These are phyloP conservation scores for Doryteuthis pealeii DNA, from an alignment of 1,140 invertebrate species.

Conservation along the genomic window DNA sequence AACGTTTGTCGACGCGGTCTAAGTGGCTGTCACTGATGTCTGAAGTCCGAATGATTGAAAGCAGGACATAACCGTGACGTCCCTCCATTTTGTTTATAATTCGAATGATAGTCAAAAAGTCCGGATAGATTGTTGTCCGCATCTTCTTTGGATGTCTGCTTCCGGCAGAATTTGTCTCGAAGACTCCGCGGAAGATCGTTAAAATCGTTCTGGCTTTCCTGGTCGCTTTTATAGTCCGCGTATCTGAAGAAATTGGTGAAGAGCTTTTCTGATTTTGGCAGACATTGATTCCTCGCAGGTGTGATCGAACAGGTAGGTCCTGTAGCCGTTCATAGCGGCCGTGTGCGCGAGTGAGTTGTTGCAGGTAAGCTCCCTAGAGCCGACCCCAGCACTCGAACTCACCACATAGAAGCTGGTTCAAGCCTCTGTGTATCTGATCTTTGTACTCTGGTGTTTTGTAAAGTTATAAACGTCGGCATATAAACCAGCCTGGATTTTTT, in stretches of 20 bases:
- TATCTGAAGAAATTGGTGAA: not conserved
- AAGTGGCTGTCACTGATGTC: not conserved
- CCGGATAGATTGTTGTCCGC: not conserved
- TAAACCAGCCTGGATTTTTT: not conserved
- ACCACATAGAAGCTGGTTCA: constrained; percentile 4
- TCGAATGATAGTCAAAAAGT: not conserved
- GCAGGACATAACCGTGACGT: not conserved
- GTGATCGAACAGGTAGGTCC: constrained; percentile 6
- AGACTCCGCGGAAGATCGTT: constrained; percentile 1
- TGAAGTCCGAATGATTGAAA: not conserved
- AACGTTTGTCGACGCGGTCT: not conserved
- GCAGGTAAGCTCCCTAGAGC: not conserved
- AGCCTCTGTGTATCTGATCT: not conserved
- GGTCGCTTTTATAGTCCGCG: not conserved
- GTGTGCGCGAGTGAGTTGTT: not conserved
- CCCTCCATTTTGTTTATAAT: not conserved
- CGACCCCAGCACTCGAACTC: not conserved
- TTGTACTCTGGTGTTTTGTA: constrained; percentile 5
- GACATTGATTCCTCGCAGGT: not conserved
- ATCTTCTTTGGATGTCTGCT: not conserved
- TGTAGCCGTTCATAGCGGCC: not conserved
- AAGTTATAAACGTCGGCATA: not conserved
- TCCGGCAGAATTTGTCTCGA: not conserved
- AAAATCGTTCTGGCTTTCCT: not conserved
- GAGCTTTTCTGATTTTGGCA: not conserved